phyloP scores from a whole-genome alignment of 2,888 invertebrate species.

The Pyrrhosoma nymphula region DNA sequence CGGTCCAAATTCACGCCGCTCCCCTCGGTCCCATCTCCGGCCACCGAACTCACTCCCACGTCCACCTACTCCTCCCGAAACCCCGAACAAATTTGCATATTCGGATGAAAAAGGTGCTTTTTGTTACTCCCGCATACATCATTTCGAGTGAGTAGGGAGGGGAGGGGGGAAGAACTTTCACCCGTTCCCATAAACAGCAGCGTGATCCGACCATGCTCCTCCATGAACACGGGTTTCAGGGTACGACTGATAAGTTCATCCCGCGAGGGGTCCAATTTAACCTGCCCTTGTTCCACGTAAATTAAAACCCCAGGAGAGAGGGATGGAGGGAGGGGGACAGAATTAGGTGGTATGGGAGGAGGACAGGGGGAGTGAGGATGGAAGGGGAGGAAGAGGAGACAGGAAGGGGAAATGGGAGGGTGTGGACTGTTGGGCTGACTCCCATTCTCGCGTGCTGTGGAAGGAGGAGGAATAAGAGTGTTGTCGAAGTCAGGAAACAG shows the following conservation, averaged over 20 bases:
- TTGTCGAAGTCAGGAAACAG: constrained; percentile 53
- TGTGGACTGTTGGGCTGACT: neutral
- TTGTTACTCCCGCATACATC: constrained; percentile 57
- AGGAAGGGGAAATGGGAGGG: neutral
- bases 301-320: constrained; percentile 64
- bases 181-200: constrained; percentile 63
- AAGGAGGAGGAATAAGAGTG: constrained; percentile 25
- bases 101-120: constrained; percentile 52
- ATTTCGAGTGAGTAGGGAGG: constrained; percentile 17
- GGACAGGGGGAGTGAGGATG: neutral
- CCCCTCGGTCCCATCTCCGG: neutral
- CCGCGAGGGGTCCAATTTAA: constrained; percentile 65
- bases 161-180: constrained; percentile 24
- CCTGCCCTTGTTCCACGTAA: constrained; percentile 67
- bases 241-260: constrained; percentile 67
- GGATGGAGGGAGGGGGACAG: neutral
- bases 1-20: neutral
- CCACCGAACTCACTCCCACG: neutral
- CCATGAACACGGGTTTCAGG: constrained; percentile 60
- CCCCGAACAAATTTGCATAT: constrained; percentile 59
- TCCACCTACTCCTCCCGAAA: neutral
- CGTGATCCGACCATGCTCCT: constrained; percentile 61
- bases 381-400: neutral
- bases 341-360: neutral
- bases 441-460: neutral